Conservation (phyloP, 2,797 vertebrate genomes). For the Channallabes apus region DNA sequence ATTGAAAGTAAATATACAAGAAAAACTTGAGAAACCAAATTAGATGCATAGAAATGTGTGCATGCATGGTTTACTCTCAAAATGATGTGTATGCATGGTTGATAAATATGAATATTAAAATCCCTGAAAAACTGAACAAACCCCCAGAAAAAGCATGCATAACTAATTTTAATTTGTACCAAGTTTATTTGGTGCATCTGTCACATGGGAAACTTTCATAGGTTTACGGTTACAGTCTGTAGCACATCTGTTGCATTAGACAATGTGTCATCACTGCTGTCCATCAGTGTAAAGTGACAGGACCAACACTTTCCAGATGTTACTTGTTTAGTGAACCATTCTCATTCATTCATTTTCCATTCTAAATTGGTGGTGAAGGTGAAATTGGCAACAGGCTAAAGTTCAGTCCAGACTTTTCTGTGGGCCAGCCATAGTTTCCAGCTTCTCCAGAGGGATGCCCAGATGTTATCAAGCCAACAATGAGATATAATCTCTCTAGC, state of each 20-base stretch:
- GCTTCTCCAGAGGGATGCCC: neutral
- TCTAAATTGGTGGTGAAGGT: neutral
- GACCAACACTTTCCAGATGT: neutral
- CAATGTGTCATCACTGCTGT: neutral
- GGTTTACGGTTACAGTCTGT: no score
- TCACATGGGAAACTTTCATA: neutral
- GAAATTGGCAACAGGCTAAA: neutral
- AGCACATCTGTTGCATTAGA: neutral
- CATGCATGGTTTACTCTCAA: neutral
- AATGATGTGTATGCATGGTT: neutral
- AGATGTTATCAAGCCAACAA: constrained; percentile 1
- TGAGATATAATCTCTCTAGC: neutral
- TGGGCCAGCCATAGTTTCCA: neutral
- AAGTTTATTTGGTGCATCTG: neutral
- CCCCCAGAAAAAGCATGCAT: neutral
- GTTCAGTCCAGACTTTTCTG: neutral
- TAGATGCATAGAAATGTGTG: neutral
- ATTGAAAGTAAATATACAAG: neutral
- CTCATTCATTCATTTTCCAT: neutral
- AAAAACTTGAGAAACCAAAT: neutral
- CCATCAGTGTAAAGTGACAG: neutral
- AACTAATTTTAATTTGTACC: neutral
- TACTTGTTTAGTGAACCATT: neutral
- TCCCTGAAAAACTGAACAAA: neutral
- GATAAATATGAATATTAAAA: neutral